A percentile compares a stretch with the other conserved stretches of the same genome.
Conservation (phyloP, 2,888 invertebrate species). For the Hedychridium roseum region DNA sequence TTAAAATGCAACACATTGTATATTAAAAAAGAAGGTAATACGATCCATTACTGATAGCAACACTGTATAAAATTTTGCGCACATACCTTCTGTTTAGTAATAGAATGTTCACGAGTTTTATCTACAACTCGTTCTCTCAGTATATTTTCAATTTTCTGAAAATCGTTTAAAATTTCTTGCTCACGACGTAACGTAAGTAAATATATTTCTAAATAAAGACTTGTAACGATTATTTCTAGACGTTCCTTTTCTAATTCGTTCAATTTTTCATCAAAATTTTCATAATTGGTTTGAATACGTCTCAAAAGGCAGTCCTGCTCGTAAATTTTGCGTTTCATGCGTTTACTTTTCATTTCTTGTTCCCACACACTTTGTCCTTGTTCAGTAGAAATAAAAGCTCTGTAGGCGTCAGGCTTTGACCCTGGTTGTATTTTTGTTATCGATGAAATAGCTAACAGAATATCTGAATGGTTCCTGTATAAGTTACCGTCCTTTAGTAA, state of each 20-base stretch:
- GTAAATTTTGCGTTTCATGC: conserved; percentile 68
- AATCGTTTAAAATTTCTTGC: conserved; percentile 76
- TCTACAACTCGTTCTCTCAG: conserved; percentile 70
- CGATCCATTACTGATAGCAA: too few species aligned
- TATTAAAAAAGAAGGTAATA: too few species aligned
- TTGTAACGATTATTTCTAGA: conserved; percentile 68
- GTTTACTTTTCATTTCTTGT: conserved; percentile 67
- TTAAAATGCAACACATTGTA: too few species aligned
- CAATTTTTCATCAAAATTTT: conserved; percentile 74
- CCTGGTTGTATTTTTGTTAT: conserved; percentile 34
- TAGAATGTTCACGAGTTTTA: conserved; percentile 65
- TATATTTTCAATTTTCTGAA: conserved; percentile 74
- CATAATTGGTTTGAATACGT: conserved; percentile 69
- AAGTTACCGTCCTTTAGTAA: conserved; percentile 40
- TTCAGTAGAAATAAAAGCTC: conserved; percentile 52
- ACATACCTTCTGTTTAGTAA: conserved; percentile 35
- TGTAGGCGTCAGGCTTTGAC: conserved; percentile 22
- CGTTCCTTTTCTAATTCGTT: conserved; percentile 68
- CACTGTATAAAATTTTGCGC: background rate
- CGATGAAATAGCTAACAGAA: conserved; percentile 7
- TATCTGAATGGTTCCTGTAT: conserved; percentile 27
- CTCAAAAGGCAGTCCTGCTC: conserved; percentile 74
- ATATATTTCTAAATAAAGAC: conserved; percentile 71
- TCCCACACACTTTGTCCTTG: conserved; percentile 66
- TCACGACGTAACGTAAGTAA: conserved; percentile 77